phyloP scores from a whole-genome alignment of 2,797 vertebrate genomes.

The Acanthis flammea region DNA sequence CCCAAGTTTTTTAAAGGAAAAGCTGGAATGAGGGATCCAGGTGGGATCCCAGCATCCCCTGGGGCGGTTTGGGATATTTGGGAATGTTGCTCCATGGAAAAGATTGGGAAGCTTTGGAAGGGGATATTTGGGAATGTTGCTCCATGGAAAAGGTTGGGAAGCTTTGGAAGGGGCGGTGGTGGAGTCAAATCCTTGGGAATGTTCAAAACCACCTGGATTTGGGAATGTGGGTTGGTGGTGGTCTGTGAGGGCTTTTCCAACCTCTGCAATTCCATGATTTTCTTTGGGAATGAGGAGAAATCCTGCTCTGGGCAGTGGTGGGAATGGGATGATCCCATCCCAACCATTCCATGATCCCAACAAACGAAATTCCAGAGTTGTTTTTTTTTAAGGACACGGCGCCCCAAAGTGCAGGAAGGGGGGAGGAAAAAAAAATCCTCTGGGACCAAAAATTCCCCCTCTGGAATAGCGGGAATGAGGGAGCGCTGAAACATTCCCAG shows the following conservation, averaged over 20 bases:
- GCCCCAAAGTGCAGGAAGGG: not conserved
- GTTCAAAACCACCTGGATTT: not conserved
- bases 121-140: not conserved
- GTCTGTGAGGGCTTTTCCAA: not conserved
- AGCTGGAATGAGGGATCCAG: accelerated
- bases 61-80: not conserved
- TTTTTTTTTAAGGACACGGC: not conserved
- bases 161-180: not conserved
- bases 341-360: not conserved
- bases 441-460: not conserved
- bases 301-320: accelerated
- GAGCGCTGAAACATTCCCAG: not conserved
- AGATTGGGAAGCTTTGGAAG: not conserved
- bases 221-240: not conserved
- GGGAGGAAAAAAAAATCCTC: not conserved
- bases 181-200: not conserved
- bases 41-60: not conserved
- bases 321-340: not conserved
- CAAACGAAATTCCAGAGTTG: not conserved
- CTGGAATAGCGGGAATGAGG: not conserved
- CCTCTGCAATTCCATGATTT: not conserved
- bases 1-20: not conserved
- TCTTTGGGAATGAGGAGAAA: not conserved
- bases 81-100: not conserved
- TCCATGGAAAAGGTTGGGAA: not conserved